phyloP scores from a whole-genome alignment of 2,113 vertebrate genomes.

The Sterna hirundo region DNA sequence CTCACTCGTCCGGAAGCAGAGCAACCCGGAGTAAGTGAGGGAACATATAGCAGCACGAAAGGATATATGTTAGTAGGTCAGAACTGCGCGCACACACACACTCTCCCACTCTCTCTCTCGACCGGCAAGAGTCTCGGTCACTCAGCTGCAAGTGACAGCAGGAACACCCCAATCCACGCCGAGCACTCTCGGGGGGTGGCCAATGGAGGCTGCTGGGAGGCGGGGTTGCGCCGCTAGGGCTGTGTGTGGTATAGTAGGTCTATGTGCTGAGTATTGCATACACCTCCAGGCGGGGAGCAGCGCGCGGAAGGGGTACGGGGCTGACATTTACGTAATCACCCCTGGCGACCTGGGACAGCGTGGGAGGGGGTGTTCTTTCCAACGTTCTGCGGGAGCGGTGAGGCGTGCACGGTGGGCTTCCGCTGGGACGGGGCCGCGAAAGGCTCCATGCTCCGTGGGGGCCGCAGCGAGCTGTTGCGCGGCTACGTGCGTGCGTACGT shows the following conservation, averaged over 20 bases:
- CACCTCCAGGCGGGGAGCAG: neutral
- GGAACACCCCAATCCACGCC: constrained; percentile 53
- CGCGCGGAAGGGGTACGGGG: neutral
- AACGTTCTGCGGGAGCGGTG: neutral
- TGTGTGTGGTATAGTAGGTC: neutral
- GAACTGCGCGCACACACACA: constrained; percentile 23
- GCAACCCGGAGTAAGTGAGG: neutral
- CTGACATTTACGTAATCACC: constrained; percentile 36
- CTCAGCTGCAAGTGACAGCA: constrained; percentile 50
- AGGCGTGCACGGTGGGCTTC: neutral
- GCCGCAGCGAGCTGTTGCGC: neutral
- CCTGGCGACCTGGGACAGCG: neutral
- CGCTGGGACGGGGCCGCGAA: neutral
- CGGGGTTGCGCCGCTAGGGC: neutral
- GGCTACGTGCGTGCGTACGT: neutral
- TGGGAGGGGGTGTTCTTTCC: neutral
- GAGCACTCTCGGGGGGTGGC: neutral
- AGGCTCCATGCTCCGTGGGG: neutral
- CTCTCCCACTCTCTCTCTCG: neutral
- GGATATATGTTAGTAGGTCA: constrained; percentile 97
- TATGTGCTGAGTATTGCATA: constrained; percentile 31
- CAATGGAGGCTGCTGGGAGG: constrained; percentile 37
- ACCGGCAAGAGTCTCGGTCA: too few relatives aligned
- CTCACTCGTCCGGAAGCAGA: neutral
- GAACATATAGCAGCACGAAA: constrained; percentile 45